Conservation (phyloP, 2,797 vertebrate genomes). For the Sus cebifrons region DNA sequence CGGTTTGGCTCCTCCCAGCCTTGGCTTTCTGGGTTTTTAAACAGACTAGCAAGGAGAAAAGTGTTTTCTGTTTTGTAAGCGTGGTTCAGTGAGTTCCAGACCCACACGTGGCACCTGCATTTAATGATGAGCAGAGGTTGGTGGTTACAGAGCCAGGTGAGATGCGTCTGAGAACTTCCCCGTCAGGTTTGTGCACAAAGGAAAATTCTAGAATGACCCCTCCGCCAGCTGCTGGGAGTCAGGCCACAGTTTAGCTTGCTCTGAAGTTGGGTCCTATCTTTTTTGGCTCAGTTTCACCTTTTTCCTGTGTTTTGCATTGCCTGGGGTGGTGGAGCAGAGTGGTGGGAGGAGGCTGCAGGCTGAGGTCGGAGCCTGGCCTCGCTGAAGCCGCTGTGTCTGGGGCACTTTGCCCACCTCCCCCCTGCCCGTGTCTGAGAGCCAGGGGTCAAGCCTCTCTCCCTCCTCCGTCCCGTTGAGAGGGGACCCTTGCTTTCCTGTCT, state of each 20-base stretch:
- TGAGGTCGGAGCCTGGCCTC: neutral
- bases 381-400: neutral
- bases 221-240: rapidly evolving
- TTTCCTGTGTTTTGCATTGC: neutral
- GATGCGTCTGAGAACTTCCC: rapidly evolving
- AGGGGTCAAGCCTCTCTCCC: neutral
- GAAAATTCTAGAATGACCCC: rapidly evolving
- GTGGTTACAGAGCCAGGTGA: neutral
- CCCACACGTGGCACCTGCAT: rapidly evolving
- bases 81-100: neutral
- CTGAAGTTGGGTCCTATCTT: rapidly evolving
- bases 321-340: neutral
- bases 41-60: neutral
- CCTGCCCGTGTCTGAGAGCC: rapidly evolving
- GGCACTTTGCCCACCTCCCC: no score
- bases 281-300: rapidly evolving
- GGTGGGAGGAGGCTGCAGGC: neutral
- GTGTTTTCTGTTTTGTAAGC: neutral
- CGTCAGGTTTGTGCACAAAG: neutral
- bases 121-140: neutral
- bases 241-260: rapidly evolving
- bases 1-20: neutral
- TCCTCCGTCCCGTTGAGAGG: neutral
- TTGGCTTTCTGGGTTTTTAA: neutral
- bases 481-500: rapidly evolving